Evolutionary conservation across 2,113 vertebrate genomes (phyloP).

Genomic region (Microcebus murinus): DNA sequence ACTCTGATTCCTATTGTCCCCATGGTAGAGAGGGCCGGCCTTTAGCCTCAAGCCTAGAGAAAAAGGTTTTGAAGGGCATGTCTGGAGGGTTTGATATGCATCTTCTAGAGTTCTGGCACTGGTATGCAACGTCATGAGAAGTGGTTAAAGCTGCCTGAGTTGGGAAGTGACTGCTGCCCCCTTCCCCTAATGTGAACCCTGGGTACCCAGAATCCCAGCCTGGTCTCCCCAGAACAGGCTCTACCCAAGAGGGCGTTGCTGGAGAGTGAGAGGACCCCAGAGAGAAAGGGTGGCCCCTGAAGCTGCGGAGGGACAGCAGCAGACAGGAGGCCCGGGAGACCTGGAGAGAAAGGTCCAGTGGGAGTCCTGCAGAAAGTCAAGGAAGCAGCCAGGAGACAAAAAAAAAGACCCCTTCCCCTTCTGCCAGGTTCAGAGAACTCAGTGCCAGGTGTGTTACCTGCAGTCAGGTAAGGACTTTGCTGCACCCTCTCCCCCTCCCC

Average conservation of each 20-base stretch:
- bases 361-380: not conserved
- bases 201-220: not conserved
- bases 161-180: not conserved
- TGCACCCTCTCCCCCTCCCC: no score
- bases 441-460: fast-evolving
- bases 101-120: not conserved
- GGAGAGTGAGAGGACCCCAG: not conserved
- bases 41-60: not conserved
- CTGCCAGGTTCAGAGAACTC: not conserved
- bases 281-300: not conserved
- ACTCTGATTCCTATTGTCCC: not conserved
- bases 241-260: not conserved
- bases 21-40: no score
- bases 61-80: not conserved
- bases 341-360: not conserved
- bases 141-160: no score
- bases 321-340: not conserved
- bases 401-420: not conserved
- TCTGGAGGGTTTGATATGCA: not conserved
- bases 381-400: not conserved
- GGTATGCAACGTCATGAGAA: not conserved
- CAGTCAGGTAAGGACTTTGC: not conserved
- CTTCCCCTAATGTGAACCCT: not conserved
- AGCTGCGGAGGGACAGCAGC: not conserved
- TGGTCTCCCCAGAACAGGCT: not conserved